Evolutionary conservation across 2,797 vertebrate genomes (phyloP).

Genomic region (Bradypodion pumilum): DNA sequence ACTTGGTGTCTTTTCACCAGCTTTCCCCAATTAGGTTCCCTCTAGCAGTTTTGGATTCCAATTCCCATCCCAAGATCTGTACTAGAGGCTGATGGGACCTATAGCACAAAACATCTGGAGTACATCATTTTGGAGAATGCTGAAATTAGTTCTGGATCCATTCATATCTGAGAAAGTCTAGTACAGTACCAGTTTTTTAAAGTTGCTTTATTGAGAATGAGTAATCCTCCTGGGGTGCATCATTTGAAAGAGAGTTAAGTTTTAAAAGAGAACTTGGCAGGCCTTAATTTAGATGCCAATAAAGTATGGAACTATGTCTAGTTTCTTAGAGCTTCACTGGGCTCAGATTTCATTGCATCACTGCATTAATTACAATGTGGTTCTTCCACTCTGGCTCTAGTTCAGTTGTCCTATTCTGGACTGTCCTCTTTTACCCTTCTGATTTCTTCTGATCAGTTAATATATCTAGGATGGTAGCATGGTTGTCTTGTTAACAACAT

Average conservation of each 20-base stretch:
- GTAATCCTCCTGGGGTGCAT: background rate
- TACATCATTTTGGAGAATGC: background rate
- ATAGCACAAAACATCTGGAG: background rate
- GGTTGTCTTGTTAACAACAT: background rate
- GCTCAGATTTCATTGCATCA: background rate
- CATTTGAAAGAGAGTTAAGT: background rate
- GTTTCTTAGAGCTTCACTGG: background rate
- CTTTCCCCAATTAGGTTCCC: too few relatives aligned
- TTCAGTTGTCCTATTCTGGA: background rate
- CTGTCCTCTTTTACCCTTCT: background rate
- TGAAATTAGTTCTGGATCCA: background rate
- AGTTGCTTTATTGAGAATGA: background rate
- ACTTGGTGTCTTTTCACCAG: background rate
- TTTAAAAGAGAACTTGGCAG: background rate
- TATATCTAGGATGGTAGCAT: background rate
- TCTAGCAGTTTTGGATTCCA: background rate
- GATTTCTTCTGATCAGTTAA: background rate
- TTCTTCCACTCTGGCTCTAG: background rate
- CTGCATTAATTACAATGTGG: background rate
- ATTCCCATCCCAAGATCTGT: background rate
- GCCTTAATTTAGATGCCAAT: background rate
- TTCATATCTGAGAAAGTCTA: background rate
- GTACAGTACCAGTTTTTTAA: background rate
- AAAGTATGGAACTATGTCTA: background rate
- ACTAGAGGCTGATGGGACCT: background rate